These are phyloP conservation scores for Argopecten irradians DNA, from an alignment of 1,140 invertebrate species.

Conservation along the genomic window DNA sequence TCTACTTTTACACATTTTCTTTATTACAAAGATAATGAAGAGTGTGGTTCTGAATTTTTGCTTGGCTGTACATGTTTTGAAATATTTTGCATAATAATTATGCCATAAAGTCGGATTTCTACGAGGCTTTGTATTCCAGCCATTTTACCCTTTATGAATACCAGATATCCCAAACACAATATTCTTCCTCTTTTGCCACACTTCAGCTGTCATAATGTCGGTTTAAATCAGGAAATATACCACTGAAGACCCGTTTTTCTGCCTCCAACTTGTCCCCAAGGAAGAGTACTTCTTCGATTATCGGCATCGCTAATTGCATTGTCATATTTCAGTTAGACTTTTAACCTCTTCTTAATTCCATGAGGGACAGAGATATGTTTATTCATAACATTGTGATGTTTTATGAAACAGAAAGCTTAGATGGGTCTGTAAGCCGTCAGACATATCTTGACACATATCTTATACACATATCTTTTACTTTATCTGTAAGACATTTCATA, in stretches of 20 bases:
- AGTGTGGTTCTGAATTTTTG: too few species aligned
- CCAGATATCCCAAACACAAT: not conserved
- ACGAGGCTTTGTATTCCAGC: not conserved
- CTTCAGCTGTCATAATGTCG: not conserved
- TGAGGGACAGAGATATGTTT: not conserved
- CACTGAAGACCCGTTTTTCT: not conserved
- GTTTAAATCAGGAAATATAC: not conserved
- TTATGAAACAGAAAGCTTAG: not conserved
- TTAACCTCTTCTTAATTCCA: not conserved
- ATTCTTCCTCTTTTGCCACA: not conserved
- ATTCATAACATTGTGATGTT: not conserved
- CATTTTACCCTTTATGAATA: not conserved
- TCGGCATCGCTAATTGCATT: not conserved
- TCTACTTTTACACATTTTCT: not conserved
- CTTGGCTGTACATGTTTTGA: too few species aligned
- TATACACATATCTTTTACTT: too few species aligned
- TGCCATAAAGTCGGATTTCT: too few species aligned
- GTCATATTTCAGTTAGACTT: not conserved
- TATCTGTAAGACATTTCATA: too few species aligned
- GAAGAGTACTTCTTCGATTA: not conserved
- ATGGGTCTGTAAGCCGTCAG: too few species aligned
- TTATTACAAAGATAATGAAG: too few species aligned
- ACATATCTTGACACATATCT: too few species aligned
- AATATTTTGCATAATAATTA: too few species aligned
- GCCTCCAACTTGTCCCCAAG: not conserved